These are phyloP conservation scores for Lepus timidus DNA, from an alignment of 2,113 vertebrate genomes.

Conservation along the genomic window DNA sequence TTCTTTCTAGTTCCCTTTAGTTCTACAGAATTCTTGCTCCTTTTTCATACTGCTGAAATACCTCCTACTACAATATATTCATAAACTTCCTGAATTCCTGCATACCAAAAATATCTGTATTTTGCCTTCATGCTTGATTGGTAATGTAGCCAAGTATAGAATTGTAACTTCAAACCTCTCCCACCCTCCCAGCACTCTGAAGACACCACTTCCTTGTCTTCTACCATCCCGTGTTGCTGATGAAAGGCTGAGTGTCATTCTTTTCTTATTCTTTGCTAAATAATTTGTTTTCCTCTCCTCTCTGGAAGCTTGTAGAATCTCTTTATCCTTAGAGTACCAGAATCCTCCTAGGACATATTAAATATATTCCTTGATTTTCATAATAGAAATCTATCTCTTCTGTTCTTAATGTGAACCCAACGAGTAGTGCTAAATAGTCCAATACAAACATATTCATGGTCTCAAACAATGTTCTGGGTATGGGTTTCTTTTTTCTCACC, in stretches of 20 bases:
- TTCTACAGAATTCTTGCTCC: neutral
- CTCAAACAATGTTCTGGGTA: neutral
- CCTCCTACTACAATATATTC: neutral
- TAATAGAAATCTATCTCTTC: neutral
- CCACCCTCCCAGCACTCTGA: neutral
- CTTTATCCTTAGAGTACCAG: neutral
- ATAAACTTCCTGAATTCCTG: conserved; percentile 3
- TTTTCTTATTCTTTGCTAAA: neutral
- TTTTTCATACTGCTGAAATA: neutral
- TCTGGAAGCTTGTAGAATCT: neutral
- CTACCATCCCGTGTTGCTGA: neutral
- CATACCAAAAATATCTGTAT: neutral
- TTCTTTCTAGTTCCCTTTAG: neutral
- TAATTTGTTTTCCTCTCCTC: neutral
- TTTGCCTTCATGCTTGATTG: conserved; percentile 34
- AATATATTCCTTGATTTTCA: neutral
- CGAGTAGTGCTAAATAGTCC: neutral
- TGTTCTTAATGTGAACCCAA: neutral
- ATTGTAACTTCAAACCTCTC: neutral
- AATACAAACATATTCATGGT: neutral
- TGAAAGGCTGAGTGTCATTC: neutral
- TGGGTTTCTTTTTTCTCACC: neutral
- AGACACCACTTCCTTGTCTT: neutral
- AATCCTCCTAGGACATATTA: neutral
- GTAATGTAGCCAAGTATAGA: neutral